phyloP scores from a whole-genome alignment of 2,113 vertebrate species.

The Salvelinus sp. region DNA sequence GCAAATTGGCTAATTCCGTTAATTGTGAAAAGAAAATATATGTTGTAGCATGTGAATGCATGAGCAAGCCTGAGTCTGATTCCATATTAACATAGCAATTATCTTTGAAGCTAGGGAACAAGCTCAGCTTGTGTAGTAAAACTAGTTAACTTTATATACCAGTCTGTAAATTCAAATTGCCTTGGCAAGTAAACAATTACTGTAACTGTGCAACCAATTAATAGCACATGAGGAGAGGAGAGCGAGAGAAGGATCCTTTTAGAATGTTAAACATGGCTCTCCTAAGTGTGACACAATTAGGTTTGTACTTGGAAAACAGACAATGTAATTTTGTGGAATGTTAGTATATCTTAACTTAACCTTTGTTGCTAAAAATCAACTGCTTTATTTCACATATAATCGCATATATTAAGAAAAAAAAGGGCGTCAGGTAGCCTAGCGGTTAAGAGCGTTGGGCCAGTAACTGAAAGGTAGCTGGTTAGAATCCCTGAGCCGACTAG shows the following conservation, averaged over 20 bases:
- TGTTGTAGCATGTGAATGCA: not conserved
- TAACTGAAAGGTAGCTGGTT: too few species aligned
- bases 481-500: too few species aligned
- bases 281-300: slow-evolving; percentile 9
- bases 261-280: slow-evolving; percentile 15
- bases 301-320: not conserved
- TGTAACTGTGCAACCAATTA: slow-evolving; percentile 17
- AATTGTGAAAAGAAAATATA: not conserved
- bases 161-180: slow-evolving; percentile 37
- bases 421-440: too few species aligned
- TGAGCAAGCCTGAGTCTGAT: slow-evolving; percentile 4
- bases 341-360: too few species aligned
- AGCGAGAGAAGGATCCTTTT: not conserved
- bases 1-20: not conserved
- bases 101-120: slow-evolving; percentile 27
- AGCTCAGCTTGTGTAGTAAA: slow-evolving; percentile 29
- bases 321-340: too few species aligned
- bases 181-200: slow-evolving; percentile 25
- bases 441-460: too few species aligned
- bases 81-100: slow-evolving; percentile 36
- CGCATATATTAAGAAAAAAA: too few species aligned
- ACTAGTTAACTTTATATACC: slow-evolving; percentile 24
- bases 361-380: too few species aligned
- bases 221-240: slow-evolving; percentile 3
- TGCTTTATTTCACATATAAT: too few species aligned